Conservation (phyloP, 2,888 invertebrate species). For the Ecdyonurus torrentis region DNA sequence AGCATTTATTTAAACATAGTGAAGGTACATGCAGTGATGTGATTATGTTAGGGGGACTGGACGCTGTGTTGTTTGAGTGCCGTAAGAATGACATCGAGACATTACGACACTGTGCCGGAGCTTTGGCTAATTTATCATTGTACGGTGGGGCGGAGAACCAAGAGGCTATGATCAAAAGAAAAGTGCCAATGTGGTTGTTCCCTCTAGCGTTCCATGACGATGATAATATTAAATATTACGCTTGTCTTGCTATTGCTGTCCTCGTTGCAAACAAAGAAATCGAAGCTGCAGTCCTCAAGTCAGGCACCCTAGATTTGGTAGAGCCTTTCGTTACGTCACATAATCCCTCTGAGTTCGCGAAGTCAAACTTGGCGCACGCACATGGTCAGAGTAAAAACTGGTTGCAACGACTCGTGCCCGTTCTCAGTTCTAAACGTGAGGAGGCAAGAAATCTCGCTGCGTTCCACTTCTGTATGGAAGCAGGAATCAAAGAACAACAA, state of each 20-base stretch:
- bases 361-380: slow-evolving; percentile 77
- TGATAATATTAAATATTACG: slow-evolving; percentile 96
- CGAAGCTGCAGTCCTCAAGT: slow-evolving; percentile 87
- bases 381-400: slow-evolving; percentile 94
- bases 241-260: slow-evolving; percentile 92
- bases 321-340: slow-evolving; percentile 93
- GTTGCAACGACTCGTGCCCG: slow-evolving; percentile 83
- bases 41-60: slow-evolving; percentile 78
- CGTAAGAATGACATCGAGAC: slow-evolving; percentile 85
- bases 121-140: slow-evolving; percentile 86
- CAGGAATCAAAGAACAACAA: slow-evolving; percentile 89
- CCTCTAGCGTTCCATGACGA: slow-evolving; percentile 93
- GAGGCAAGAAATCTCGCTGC: slow-evolving; percentile 94
- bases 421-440: slow-evolving; percentile 83
- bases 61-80: slow-evolving; percentile 89
- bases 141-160: slow-evolving; percentile 96
- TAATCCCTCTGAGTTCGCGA: slow-evolving; percentile 89
- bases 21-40: slow-evolving; percentile 91
- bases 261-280: slow-evolving; percentile 95
- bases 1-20: slow-evolving; percentile 90
- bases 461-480: slow-evolving; percentile 98
- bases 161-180: slow-evolving; percentile 89
- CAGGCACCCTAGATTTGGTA: slow-evolving; percentile 91
- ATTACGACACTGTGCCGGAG: slow-evolving; percentile 88
- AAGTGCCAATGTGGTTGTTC: slow-evolving; percentile 93